Base-by-base conservation (phyloP, 1,140 invertebrate genomes). In the Hyposmocoma kahamanoa region DNA sequence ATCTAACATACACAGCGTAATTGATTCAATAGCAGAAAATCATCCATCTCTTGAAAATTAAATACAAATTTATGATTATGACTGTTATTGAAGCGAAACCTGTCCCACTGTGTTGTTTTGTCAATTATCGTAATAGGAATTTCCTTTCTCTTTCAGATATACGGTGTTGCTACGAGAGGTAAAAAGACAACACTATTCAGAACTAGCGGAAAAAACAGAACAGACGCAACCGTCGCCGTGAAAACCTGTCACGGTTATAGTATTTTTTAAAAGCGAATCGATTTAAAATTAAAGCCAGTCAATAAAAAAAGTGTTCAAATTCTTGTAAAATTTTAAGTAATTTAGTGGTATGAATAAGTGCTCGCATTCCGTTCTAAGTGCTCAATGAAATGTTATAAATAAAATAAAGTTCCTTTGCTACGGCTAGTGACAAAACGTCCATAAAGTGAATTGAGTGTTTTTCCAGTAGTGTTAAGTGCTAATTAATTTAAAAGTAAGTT, bases 401-500 rank as follows among this genome's bases (percentile, higher is more conserved):
- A 55, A 56, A 34, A 56, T 56, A 50, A 53, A 70, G 74, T 81
- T 78, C 77, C 74, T 78, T n/a, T 38, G 46, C 47, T 62, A 71
- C 75, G 77, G 68, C 67, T 70, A 70, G 70, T 74, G 75, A 68
- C 39, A 59, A 50, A 42, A 66, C 73, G 72, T 77, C 77, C 72
- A 67, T 56, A 57, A 44, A 55, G 68, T 74, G 72, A 74, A 74
- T 78, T 79, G 66, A 50, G 49, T 65, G 51, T 59, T 58, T 42
- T 9, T 63, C 53, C n/a, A 50, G n/a, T 32, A 47, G 44, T 36
- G 32, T 2, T 21, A 47, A 54, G 34, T 50, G 42, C 4, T 45
- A 26, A 38, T 24, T 26, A 19, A 57, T 58, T 51, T 22, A 32
- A 22, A 59, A 67, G 59, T 68, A 52, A 59, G 62, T 55, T 36